Conservation (phyloP, 2,797 vertebrate genomes). For the Anas georgica region DNA sequence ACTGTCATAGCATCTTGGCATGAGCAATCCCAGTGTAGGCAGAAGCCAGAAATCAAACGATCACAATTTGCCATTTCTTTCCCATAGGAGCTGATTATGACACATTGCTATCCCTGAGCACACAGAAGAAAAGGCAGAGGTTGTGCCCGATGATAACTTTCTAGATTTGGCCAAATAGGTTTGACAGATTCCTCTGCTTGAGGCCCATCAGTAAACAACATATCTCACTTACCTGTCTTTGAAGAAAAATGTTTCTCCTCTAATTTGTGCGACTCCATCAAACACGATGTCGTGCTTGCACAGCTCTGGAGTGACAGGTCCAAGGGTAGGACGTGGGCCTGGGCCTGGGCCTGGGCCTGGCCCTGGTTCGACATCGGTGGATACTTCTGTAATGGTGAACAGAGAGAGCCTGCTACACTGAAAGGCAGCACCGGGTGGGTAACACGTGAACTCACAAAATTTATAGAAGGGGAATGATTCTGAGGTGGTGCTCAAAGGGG, state of each 20-base stretch:
- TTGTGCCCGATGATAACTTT: background rate
- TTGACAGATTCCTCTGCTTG: background rate
- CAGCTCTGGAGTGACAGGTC: conserved; percentile 92
- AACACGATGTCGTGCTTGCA: conserved; percentile 91
- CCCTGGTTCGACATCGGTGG: conserved; percentile 82
- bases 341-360: conserved; percentile 63
- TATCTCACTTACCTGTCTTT: conserved; percentile 91
- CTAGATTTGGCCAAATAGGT: background rate
- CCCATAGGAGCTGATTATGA: background rate
- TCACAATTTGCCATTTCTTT: background rate
- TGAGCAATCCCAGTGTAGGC: background rate
- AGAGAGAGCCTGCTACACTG: background rate
- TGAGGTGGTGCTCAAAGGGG: background rate
- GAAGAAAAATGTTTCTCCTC: conserved; percentile 97
- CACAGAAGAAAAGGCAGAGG: background rate
- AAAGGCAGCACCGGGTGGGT: background rate
- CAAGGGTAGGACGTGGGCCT: conserved; percentile 86
- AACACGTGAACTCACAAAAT: rapidly evolving
- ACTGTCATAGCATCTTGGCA: background rate
- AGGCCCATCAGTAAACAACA: background rate
- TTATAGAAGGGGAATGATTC: background rate
- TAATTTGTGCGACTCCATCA: conserved; percentile 91
- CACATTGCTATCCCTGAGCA: background rate
- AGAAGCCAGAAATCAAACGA: background rate
- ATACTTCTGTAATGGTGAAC: conserved; percentile 76